Percentiles rank a stretch among this genome's conserved stretches.
phyloP scores from a whole-genome alignment of 2,888 invertebrate genomes.

The Drosophila parthenogenetica region DNA sequence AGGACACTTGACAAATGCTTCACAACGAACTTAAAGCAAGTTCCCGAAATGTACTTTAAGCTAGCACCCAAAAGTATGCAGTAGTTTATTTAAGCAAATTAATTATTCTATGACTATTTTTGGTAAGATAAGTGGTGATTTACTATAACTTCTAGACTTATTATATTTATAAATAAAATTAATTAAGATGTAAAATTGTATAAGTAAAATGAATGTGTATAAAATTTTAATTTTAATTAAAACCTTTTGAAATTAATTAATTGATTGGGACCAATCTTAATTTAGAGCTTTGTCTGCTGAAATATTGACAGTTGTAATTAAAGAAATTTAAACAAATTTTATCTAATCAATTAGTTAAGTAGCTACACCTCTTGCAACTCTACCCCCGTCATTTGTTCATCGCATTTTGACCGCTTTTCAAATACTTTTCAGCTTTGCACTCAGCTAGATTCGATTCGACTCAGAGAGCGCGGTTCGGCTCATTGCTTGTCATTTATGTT shows the following conservation, averaged over 20 bases:
- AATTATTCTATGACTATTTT: not conserved
- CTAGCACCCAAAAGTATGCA: slow-evolving; percentile 32
- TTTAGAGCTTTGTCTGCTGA: not conserved
- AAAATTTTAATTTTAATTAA: too few relatives aligned
- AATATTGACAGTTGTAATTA: slow-evolving; percentile 8
- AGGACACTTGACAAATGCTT: slow-evolving; percentile 58
- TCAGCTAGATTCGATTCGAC: slow-evolving; percentile 25
- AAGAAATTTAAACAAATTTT: slow-evolving; percentile 7
- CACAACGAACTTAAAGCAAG: slow-evolving; percentile 43
- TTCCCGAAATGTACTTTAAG: slow-evolving; percentile 36
- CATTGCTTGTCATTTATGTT: slow-evolving; percentile 60
- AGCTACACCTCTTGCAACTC: slow-evolving; percentile 3
- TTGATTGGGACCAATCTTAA: too few relatives aligned
- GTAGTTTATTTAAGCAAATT: slow-evolving; percentile 14
- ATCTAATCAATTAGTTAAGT: slow-evolving; percentile 24
- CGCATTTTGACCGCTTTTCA: slow-evolving; percentile 1
- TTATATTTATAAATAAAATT: too few relatives aligned
- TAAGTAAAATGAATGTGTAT: too few relatives aligned
- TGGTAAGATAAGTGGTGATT: too few relatives aligned
- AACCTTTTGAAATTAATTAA: too few relatives aligned
- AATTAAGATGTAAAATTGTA: too few relatives aligned
- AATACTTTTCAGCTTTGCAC: slow-evolving; percentile 29
- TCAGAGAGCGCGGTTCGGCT: slow-evolving; percentile 28
- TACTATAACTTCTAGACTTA: too few relatives aligned
- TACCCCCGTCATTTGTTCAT: not conserved